Percentiles rank a stretch among this genome's conserved stretches.
Conservation (phyloP, 2,113 vertebrate genomes). For the Ia io region DNA sequence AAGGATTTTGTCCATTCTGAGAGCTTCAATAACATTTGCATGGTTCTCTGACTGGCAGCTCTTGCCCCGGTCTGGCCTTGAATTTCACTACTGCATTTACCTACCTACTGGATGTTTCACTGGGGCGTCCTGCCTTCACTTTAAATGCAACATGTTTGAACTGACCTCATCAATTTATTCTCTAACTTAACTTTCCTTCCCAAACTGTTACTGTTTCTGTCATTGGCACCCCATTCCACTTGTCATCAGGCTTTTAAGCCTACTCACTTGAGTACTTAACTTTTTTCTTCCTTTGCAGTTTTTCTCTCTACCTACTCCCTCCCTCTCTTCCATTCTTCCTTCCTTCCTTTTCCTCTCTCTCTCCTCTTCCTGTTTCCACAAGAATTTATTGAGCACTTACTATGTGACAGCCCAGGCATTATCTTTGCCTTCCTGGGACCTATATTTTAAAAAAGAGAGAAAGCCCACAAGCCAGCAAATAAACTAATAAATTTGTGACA, state of each 20-base stretch:
- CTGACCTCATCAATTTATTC: not conserved
- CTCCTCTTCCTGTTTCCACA: not conserved
- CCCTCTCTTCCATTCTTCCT: not conserved
- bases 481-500: not conserved
- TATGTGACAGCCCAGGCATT: not conserved
- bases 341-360: not conserved
- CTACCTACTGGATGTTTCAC: not conserved
- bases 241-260: not conserved
- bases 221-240: not conserved
- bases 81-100: not conserved
- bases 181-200: not conserved
- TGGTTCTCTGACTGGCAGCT: not conserved
- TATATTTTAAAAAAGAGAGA: not conserved
- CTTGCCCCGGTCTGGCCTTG: not conserved
- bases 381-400: not conserved
- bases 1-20: not conserved
- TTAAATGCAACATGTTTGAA: not conserved
- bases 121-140: not conserved
- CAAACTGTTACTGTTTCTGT: not conserved
- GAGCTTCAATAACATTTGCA: not conserved
- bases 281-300: not conserved
- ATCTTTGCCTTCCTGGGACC: not conserved
- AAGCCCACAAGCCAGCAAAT: not conserved
- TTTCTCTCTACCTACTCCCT: not conserved
- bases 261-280: not conserved